Conservation (phyloP, 2,797 vertebrate species). For the Anisognathus igniventris region DNA sequence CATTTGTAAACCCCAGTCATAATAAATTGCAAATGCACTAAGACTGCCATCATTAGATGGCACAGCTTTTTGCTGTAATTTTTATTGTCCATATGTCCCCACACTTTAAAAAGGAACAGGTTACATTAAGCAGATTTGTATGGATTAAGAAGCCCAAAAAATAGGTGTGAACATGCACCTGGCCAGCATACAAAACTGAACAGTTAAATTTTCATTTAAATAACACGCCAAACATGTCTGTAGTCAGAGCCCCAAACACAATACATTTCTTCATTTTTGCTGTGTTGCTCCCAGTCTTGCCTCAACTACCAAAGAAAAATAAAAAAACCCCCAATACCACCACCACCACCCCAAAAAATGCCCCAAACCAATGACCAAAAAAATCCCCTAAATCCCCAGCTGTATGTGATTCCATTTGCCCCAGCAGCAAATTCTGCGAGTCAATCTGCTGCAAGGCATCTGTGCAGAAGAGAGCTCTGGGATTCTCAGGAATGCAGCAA, state of each 20-base stretch:
- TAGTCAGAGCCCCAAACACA: not conserved
- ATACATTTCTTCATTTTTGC: not conserved
- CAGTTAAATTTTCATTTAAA: not conserved
- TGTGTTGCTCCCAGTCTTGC: not conserved
- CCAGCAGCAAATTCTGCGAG: not conserved
- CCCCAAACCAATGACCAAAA: not conserved
- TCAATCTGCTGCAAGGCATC: not conserved
- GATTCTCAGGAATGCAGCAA: constrained; percentile 27
- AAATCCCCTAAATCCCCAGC: not conserved
- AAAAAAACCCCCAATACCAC: accelerated
- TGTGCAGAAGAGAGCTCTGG: not conserved
- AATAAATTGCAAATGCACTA: not conserved
- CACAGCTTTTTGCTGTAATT: not conserved
- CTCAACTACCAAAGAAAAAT: not conserved
- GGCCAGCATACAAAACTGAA: not conserved
- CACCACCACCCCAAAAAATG: not conserved
- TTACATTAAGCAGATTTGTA: not conserved
- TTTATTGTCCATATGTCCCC: not conserved
- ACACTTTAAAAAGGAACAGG: not conserved
- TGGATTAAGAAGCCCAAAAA: not conserved
- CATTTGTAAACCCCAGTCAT: not conserved
- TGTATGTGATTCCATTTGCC: not conserved
- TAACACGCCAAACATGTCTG: not conserved
- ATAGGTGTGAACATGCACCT: not conserved
- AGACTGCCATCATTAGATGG: not conserved